Evolutionary conservation across 2,888 invertebrate genomes (phyloP).

Genomic region (Apodemia duryi): DNA sequence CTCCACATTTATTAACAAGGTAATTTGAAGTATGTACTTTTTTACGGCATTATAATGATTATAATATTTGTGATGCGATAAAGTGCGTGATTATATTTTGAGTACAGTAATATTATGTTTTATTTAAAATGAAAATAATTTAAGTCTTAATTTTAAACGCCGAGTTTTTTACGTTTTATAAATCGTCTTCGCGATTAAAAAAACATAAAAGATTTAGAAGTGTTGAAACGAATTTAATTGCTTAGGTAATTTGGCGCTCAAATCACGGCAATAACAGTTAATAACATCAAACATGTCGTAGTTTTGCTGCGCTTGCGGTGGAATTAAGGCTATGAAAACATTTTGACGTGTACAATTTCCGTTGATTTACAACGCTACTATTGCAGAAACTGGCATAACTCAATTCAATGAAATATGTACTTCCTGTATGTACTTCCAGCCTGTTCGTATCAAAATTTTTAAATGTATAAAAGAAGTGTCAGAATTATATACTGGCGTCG

Average conservation of each 20-base stretch:
- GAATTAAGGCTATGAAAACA: constrained; percentile 32
- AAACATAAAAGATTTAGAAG: constrained; percentile 4
- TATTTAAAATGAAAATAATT: neutral
- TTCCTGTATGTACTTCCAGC: constrained; percentile 21
- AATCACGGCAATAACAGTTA: constrained; percentile 1
- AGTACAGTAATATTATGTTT: neutral
- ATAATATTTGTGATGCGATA: no score
- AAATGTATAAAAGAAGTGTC: no score
- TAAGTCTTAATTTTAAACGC: neutral
- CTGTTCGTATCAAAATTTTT: no score
- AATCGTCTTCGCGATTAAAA: neutral
- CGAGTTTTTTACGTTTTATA: neutral
- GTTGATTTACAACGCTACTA: constrained; percentile 36
- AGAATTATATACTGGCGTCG: no score
- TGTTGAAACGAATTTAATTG: neutral
- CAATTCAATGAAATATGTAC: constrained; percentile 20
- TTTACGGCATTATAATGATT: no score
- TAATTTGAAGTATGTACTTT: no score
- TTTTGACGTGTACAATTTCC: constrained; percentile 38
- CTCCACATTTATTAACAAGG: no score
- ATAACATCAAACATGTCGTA: constrained; percentile 22
- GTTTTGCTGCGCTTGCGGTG: constrained; percentile 21
- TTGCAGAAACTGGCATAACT: constrained; percentile 11
- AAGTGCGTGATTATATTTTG: no score
- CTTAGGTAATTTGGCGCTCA: neutral